These are phyloP conservation scores for Bombus terrestris DNA, from an alignment of 1,140 invertebrate genomes.

Conservation along the genomic window DNA sequence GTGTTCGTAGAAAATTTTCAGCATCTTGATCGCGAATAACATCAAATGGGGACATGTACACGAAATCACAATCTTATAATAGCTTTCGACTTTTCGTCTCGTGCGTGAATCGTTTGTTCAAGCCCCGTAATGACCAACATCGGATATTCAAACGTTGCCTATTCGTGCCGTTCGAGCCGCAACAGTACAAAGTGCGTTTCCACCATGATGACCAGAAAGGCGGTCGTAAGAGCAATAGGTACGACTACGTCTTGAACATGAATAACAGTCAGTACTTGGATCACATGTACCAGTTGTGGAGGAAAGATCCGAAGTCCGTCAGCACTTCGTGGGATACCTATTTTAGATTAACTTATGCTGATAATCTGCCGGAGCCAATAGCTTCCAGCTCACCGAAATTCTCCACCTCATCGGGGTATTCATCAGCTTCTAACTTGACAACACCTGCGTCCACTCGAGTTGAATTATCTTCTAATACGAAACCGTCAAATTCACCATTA, in stretches of 20 bases:
- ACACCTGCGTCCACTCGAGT: not conserved
- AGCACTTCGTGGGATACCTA: conserved; percentile 79
- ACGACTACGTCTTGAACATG: conserved; percentile 55
- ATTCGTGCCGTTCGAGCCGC: not conserved
- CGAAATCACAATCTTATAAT: conserved; percentile 3
- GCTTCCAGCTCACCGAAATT: not conserved
- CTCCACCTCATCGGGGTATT: not conserved
- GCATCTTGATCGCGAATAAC: not conserved
- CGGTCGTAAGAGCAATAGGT: not conserved
- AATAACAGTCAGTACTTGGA: conserved; percentile 71
- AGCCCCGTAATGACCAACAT: not conserved
- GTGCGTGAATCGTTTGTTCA: not conserved
- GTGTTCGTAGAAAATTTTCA: not conserved
- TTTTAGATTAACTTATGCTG: conserved; percentile 73
- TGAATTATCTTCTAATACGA: not conserved
- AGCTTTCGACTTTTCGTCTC: not conserved
- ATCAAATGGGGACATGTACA: conserved; percentile 48
- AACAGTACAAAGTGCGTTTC: not conserved
- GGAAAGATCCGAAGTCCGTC: conserved; percentile 65
- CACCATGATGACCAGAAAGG: conserved; percentile 23
- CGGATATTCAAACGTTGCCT: too few relatives aligned
- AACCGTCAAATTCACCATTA: not conserved
- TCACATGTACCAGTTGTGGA: conserved; percentile 68
- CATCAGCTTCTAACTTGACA: not conserved
- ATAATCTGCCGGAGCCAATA: not conserved